These are phyloP conservation scores for Drosophila maculinotata DNA, from an alignment of 2,888 invertebrate species.

Conservation along the genomic window DNA sequence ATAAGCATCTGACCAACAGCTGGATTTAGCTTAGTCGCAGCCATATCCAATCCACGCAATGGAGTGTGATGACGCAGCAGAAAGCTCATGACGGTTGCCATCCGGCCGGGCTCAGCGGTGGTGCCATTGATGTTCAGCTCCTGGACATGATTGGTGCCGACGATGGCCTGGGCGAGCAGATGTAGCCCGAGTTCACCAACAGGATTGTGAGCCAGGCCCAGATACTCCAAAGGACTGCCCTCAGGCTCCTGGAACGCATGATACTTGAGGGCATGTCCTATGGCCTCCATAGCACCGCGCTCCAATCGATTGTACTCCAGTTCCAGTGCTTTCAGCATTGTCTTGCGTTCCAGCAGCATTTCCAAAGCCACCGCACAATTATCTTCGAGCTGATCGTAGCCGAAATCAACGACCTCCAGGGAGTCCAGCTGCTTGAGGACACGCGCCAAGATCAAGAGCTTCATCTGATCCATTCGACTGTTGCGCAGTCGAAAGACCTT, in stretches of 20 bases:
- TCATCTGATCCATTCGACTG: slow-evolving; percentile 76
- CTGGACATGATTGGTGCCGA: slow-evolving; percentile 56
- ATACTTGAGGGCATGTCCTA: slow-evolving; percentile 38
- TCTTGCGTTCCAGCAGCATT: slow-evolving; percentile 55
- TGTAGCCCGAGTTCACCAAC: slow-evolving; percentile 55
- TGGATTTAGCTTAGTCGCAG: slow-evolving; percentile 51
- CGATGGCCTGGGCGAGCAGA: slow-evolving; percentile 40
- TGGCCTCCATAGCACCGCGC: slow-evolving; percentile 23
- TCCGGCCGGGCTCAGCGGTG: neutral
- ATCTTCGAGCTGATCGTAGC: slow-evolving; percentile 72
- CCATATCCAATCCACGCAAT: slow-evolving; percentile 64
- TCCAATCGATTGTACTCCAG: slow-evolving; percentile 73
- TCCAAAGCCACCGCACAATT: slow-evolving; percentile 66
- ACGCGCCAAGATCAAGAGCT: slow-evolving; percentile 64
- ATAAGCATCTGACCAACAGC: slow-evolving; percentile 44
- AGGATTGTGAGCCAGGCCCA: slow-evolving; percentile 76
- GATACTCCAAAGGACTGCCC: slow-evolving; percentile 52
- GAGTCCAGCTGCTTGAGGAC: slow-evolving; percentile 51
- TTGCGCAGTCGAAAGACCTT: slow-evolving; percentile 76
- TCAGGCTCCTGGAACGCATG: slow-evolving; percentile 30
- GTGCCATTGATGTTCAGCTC: slow-evolving; percentile 68
- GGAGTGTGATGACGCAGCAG: slow-evolving; percentile 63
- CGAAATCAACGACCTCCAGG: slow-evolving; percentile 77
- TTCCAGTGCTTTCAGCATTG: slow-evolving; percentile 62
- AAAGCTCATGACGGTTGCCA: slow-evolving; percentile 44